Evolutionary conservation across 1,140 invertebrate genomes (phyloP), one percentile per base, ranked within the genome.

Genomic region (Hirudo medicinalis): DNA sequence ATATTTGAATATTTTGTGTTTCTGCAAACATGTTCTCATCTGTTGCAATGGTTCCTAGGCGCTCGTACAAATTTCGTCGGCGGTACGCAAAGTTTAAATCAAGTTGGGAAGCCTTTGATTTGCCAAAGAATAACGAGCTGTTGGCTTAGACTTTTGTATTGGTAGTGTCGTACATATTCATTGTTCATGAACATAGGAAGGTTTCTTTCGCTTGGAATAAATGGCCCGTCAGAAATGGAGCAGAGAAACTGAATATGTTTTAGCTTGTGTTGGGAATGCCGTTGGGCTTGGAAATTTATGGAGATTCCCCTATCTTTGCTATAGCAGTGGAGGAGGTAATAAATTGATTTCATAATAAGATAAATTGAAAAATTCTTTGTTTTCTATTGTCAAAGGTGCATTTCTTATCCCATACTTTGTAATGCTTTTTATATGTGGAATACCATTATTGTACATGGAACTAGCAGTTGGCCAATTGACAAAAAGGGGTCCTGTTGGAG

Each of bases 381-480:
- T 25, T 55, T 53, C 32, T 55, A 25, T 63, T 29, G 60, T 78
- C 75, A 13, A 75, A 82, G 79, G 83, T 54, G 80, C 80, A 0
- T 82, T 81, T 73, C 79, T 82, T 69, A 80, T 81, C 72, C 81
- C 81, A 49, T 82, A 82, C 74, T 81, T 81, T 72, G 77, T 79
- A 40, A 79, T 82, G 73, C 72, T 84, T 57, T 71, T 84, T 27
- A 74, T 84, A 13, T 80, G 79, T 66, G 83, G 82, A 55, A 74
- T 84, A 43, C 83, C 83, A 13, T 78, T 84, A 17, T 82, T 84
- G 75, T 83, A 82, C 74, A 82, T 84, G 82, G 83, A 84, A 73
- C 69, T 84, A 67, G 76, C 79, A 66, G 75, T 84, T 74, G 83
- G 83, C 0, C 83, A 84, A 71, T 84, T 78, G 71, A 78, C 81